Evolutionary conservation across 2,888 invertebrate genomes (phyloP).

Genomic region (Metalampra italica): DNA sequence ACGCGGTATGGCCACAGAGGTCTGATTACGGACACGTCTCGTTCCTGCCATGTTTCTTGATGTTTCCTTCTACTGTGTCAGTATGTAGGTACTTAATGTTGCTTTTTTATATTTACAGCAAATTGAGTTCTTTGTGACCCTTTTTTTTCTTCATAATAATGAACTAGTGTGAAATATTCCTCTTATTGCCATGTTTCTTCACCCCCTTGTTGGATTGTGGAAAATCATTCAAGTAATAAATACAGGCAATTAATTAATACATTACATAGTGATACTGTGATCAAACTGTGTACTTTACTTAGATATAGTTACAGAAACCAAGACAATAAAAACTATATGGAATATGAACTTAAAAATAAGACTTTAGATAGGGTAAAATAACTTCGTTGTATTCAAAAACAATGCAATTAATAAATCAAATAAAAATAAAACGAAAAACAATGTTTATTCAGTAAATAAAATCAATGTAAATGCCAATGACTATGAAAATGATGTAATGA

Average conservation of each 20-base stretch:
- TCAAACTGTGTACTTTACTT: too few relatives aligned
- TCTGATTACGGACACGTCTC: slow-evolving; percentile 66
- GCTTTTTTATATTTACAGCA: neutral
- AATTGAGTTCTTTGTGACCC: neutral
- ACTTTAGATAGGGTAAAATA: neutral
- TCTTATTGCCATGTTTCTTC: slow-evolving; percentile 12
- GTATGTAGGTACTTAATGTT: neutral
- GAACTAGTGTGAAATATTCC: neutral
- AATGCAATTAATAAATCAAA: neutral
- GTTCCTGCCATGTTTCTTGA: slow-evolving; percentile 59
- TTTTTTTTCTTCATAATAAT: neutral
- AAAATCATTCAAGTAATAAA: slow-evolving; percentile 38
- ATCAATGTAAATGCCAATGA: neutral
- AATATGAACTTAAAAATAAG: too few relatives aligned
- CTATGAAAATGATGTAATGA: neutral
- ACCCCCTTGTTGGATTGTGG: slow-evolving; percentile 22
- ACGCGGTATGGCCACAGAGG: slow-evolving; percentile 58
- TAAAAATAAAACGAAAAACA: neutral
- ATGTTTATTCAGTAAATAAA: neutral
- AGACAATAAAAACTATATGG: neutral
- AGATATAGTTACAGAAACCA: neutral
- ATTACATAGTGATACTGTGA: slow-evolving; percentile 12
- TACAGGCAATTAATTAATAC: slow-evolving; percentile 16
- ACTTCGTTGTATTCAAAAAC: neutral
- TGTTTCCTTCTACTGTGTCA: slow-evolving; percentile 9